Evolutionary conservation across 2,797 vertebrate genomes (phyloP), one percentile per base, ranked within the genome.

Genomic region (Pelobates cultripes): DNA sequence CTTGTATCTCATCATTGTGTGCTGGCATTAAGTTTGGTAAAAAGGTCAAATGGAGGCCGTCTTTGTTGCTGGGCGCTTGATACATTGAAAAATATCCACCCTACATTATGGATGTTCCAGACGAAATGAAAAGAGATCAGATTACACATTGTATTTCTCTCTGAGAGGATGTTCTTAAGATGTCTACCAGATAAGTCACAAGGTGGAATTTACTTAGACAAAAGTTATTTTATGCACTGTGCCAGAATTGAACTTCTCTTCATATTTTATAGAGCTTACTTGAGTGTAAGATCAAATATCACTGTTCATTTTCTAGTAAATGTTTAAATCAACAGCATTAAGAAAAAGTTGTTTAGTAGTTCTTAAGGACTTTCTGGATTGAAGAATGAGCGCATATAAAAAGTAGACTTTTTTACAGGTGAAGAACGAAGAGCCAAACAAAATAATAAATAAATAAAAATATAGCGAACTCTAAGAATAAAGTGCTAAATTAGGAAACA

Each of bases 11-110:
- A 42, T 85, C 71, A 74, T 75, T 15, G 78, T 85, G 64, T 80
- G 79, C 83, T 80, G 86, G 87, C 86, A 89, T 85, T 87, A 51
- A 69, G 86, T 87, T 90, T 92, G 92, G 93, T 92, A 89, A 92
- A 90, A 89, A 92, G 92, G 91, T 93, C 90, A 93, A 89, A 89
- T 86, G 89, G 88, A 92, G 90, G 90, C 89, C 89, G 86, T 82
- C 77, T 81, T 85, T 86, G 80, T 85, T 73, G 89, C 78, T 82
- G 83, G 68, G 17, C 67, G 47, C 85, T 86, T 88, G 89, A 92
- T 89, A 82, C 88, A 90, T 69, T 44, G 86, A 86, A 86, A 87
- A 90, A 89, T 61, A 64, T 80, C 68, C 17, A 85, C 86, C 87
- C 85, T 85, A 86, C 88, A 88, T 87, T 81, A 90, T 88, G 88